phyloP scores from a whole-genome alignment of 1,140 invertebrate genomes.

The Sweltsa coloradensis region DNA sequence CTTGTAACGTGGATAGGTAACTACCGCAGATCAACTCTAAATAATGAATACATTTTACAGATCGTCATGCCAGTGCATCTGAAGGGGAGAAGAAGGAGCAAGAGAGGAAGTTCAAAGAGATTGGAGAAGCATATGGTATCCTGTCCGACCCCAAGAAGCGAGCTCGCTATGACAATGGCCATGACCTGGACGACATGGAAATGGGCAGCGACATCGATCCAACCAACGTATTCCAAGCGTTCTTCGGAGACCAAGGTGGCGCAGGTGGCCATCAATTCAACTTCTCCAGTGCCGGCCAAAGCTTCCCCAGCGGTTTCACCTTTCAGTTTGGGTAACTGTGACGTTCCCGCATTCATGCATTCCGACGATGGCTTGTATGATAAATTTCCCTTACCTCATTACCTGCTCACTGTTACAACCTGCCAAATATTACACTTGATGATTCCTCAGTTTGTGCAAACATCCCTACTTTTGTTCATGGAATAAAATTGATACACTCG shows the following conservation, averaged over 20 bases:
- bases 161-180: slow-evolving; percentile 82
- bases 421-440: too few species aligned
- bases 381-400: too few species aligned
- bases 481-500: too few species aligned
- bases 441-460: too few species aligned
- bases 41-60: slow-evolving; percentile 30
- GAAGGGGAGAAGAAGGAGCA: slow-evolving; percentile 76
- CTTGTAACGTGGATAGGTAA: too few species aligned
- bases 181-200: slow-evolving; percentile 67
- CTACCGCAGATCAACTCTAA: background rate
- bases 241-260: slow-evolving; percentile 44
- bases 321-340: slow-evolving; percentile 50
- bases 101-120: slow-evolving; percentile 93
- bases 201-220: slow-evolving; percentile 52
- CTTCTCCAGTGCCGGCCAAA: slow-evolving; percentile 29
- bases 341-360: too few species aligned
- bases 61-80: slow-evolving; percentile 78
- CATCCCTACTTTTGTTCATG: too few species aligned
- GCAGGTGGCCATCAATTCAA: slow-evolving; percentile 30
- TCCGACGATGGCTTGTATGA: too few species aligned
- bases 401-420: too few species aligned
- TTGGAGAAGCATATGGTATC: slow-evolving; percentile 92
- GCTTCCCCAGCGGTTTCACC: slow-evolving; percentile 43
- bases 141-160: slow-evolving; percentile 88
- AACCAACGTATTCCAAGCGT: slow-evolving; percentile 64